Conservation (phyloP, 1,140 invertebrate genomes). For the Ruditapes philippinarum region DNA sequence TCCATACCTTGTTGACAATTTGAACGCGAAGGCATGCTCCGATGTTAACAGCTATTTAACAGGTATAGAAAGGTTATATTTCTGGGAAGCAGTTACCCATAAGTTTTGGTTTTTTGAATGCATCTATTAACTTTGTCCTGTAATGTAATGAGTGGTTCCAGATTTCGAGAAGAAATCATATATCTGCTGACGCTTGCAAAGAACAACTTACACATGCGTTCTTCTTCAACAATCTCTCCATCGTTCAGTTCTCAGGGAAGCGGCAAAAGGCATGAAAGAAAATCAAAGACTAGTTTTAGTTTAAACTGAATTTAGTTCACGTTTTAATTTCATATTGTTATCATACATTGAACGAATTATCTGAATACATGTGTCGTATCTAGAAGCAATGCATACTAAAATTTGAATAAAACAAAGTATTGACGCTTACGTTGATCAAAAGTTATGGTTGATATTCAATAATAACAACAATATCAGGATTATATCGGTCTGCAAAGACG, state of each 20-base stretch:
- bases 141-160: constrained; percentile 31
- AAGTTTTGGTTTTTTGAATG: constrained; percentile 28
- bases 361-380: too few relatives aligned
- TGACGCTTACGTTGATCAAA: too few relatives aligned
- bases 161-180: constrained; percentile 29
- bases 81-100: background rate
- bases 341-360: too few relatives aligned
- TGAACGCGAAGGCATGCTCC: background rate
- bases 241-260: background rate
- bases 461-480: too few relatives aligned
- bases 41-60: background rate
- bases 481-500: too few relatives aligned
- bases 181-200: background rate
- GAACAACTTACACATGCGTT: background rate
- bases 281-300: background rate
- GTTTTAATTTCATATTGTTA: too few relatives aligned
- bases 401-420: too few relatives aligned
- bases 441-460: too few relatives aligned
- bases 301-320: too few relatives aligned
- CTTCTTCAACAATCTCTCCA: background rate
- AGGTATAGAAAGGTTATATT: background rate
- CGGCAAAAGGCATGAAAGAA: background rate
- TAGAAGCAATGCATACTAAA: too few relatives aligned
- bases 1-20: background rate
- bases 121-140: constrained; percentile 31